phyloP scores from a whole-genome alignment of 2,888 invertebrate species.

The Altica lythri region DNA sequence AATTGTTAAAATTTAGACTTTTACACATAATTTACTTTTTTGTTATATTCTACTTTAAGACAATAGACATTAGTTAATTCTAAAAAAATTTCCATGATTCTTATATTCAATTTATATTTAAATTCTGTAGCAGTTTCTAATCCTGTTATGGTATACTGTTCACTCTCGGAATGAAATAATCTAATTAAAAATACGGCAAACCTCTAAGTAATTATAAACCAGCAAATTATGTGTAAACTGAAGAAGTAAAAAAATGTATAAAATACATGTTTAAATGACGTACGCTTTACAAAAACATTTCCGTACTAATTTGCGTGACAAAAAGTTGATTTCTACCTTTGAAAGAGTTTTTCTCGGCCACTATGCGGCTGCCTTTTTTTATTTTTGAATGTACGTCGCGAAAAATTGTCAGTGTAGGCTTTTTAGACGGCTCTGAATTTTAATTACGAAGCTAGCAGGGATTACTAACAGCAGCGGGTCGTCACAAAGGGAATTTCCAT shows the following conservation, averaged over 20 bases:
- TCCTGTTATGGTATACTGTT: too few species aligned
- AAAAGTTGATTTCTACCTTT: constrained; percentile 11
- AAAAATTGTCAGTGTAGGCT: constrained; percentile 5
- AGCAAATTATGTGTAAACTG: neutral
- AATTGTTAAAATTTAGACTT: too few species aligned
- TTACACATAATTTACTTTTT: too few species aligned
- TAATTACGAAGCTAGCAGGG: constrained; percentile 12
- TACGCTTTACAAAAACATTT: neutral
- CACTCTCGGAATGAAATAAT: too few species aligned
- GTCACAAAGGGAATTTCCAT: too few species aligned
- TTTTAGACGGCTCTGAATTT: constrained; percentile 10
- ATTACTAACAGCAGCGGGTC: constrained; percentile 5
- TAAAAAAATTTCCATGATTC: too few species aligned
- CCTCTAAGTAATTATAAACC: neutral
- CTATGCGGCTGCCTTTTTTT: constrained; percentile 15
- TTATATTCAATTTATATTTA: too few species aligned
- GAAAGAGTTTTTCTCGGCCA: constrained; percentile 2
- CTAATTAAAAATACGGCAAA: too few species aligned
- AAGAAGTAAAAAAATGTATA: neutral
- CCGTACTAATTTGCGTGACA: constrained; percentile 7
- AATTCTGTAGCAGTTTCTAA: too few species aligned
- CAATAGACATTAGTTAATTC: too few species aligned
- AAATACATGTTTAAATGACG: neutral
- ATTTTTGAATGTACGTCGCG: neutral
- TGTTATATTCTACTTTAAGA: too few species aligned